Base-by-base conservation (phyloP, 2,888 invertebrate genomes). In the Seira ritae region DNA sequence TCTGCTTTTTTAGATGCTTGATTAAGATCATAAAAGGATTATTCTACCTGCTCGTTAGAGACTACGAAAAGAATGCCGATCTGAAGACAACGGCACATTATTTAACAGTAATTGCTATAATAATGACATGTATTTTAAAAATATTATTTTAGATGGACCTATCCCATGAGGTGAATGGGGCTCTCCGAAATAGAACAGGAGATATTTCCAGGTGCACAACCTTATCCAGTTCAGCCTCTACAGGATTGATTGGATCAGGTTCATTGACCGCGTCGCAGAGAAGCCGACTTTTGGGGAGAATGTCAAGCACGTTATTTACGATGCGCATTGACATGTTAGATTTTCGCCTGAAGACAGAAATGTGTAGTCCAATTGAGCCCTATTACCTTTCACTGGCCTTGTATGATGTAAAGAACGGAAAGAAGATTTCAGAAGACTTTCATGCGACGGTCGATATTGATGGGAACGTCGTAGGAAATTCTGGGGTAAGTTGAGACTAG, bases 351-450 rank as follows among this genome's bases (percentile, higher is more conserved):
- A 84, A 85, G 65, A 88, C 89, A 12, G 89, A 89, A 83, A 73
- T 80, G n/a, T 86, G 87, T 1, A 74, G 70, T 68, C 87, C 93
- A 92, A 95, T 98, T 75, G 99, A 99, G 90, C 98, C 99, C 0
- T 98, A 98, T 91, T 96, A 96, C 90, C 95, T 98, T 20, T 94
- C 95, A 69, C 91, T 99, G 88, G 95, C 97, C 79, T 91, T 99
- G 62, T 99, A 96, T 91, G 98, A 99, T 92, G 96, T 95, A 4
- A 94, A 95, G 90, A 94, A 94, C 87, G 95, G 95, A 50, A 93
- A 94, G 90, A 98, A 98, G 91, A 92, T 98, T 86, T 96, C 97
- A 0, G 98, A 98, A 91, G 97, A 97, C 91, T 98, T 98, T 92
- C 95, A 97, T 91, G 96, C 96, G 6, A 85, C 86, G 1, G 87